Evolutionary conservation across 2,113 vertebrate species (phyloP).

Genomic region (Anser cygnoides): DNA sequence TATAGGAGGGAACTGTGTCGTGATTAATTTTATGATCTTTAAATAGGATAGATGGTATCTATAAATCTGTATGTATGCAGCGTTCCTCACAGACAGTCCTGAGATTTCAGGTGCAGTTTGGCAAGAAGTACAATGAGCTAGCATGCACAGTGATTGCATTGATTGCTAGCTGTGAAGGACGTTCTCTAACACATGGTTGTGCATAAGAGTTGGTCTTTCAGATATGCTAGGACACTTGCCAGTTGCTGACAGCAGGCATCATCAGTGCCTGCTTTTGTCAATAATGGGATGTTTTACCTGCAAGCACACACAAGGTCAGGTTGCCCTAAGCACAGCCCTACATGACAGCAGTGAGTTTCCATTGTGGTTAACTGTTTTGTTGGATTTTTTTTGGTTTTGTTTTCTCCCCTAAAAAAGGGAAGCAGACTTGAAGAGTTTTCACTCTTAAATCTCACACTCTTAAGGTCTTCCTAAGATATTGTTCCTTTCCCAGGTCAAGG

Average conservation of each 20-base stretch:
- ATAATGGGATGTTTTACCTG: background rate
- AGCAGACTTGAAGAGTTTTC: background rate
- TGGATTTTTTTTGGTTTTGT: background rate
- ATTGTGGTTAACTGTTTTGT: background rate
- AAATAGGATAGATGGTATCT: background rate
- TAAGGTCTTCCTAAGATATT: background rate
- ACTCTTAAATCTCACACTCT: background rate
- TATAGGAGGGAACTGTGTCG: background rate
- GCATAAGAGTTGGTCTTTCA: background rate
- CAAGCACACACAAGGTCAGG: background rate
- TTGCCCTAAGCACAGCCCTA: background rate
- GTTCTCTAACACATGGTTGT: rapidly evolving
- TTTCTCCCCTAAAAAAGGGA: background rate
- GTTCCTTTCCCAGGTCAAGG: background rate
- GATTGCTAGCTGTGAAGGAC: background rate
- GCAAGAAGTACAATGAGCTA: background rate
- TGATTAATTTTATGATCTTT: background rate
- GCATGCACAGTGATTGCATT: background rate
- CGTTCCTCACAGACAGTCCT: background rate
- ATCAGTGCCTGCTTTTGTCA: background rate
- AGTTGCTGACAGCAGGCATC: constrained; percentile 1
- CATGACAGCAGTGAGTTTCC: background rate
- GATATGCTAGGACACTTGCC: background rate
- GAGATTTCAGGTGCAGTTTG: background rate
- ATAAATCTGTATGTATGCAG: background rate